Evolutionary conservation across 2,888 invertebrate species (phyloP).

Genomic region (Drosophila kanekoi): DNA sequence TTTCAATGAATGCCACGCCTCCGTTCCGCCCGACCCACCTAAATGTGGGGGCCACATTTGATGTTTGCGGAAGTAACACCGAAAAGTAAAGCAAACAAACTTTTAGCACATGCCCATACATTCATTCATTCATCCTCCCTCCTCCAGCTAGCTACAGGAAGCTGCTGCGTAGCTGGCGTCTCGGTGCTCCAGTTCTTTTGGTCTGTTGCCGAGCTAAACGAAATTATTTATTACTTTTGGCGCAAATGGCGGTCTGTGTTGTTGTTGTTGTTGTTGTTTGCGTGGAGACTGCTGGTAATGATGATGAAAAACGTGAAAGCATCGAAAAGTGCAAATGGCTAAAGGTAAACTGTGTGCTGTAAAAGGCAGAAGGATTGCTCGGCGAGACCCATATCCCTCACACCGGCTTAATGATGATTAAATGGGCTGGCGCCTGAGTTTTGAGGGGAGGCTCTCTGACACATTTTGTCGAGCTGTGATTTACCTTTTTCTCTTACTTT

Average conservation of each 20-base stretch:
- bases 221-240: constrained; percentile 78
- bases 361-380: constrained; percentile 68
- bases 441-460: constrained; percentile 41
- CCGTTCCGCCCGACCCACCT: background rate
- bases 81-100: constrained; percentile 72
- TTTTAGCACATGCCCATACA: constrained; percentile 72
- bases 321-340: constrained; percentile 81
- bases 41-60: constrained; percentile 40
- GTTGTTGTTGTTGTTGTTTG: constrained; percentile 38
- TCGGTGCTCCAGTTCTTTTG: constrained; percentile 55
- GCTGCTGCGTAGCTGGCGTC: constrained; percentile 31
- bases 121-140: constrained; percentile 19
- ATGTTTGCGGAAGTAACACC: constrained; percentile 78
- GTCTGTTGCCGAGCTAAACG: constrained; percentile 69
- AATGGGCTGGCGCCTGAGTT: constrained; percentile 58
- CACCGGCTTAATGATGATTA: constrained; percentile 77
- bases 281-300: constrained; percentile 72
- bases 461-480: constrained; percentile 57
- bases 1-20: constrained; percentile 64
- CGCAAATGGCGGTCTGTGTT: constrained; percentile 55
- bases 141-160: constrained; percentile 34
- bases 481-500: constrained; percentile 36
- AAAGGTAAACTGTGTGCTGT: constrained; percentile 59
- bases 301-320: constrained; percentile 82
- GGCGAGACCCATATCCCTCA: constrained; percentile 10